Conservation (phyloP, 2,888 invertebrate genomes). For the Drosophila putrida region DNA sequence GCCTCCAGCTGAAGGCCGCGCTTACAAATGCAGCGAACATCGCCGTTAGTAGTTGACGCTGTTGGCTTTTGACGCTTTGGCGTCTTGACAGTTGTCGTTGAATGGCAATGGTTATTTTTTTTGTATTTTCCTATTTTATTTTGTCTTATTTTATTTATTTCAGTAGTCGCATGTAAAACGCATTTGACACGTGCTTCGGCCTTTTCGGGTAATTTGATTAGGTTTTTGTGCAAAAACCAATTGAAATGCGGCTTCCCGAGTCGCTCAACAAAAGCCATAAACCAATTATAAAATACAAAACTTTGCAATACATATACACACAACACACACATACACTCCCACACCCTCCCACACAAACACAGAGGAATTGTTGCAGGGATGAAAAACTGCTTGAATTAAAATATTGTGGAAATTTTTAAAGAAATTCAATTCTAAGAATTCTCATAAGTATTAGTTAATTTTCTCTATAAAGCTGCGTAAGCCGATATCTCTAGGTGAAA, state of each 20-base stretch:
- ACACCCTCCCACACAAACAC: neutral
- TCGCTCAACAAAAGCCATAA: slow-evolving; percentile 67
- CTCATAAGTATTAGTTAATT: too few relatives aligned
- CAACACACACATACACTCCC: slow-evolving; percentile 10
- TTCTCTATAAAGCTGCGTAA: too few relatives aligned
- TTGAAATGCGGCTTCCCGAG: slow-evolving; percentile 70
- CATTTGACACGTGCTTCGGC: slow-evolving; percentile 69
- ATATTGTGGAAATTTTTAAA: neutral
- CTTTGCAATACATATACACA: slow-evolving; percentile 26
- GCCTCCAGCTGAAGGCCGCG: slow-evolving; percentile 60
- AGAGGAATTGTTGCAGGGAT: slow-evolving; percentile 29
- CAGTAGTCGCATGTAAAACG: slow-evolving; percentile 42
- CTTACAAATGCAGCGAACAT: slow-evolving; percentile 73
- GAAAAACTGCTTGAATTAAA: slow-evolving; percentile 5
- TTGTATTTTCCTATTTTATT: neutral
- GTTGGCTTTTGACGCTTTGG: slow-evolving; percentile 34
- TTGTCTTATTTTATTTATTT: slow-evolving; percentile 13
- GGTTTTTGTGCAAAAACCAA: slow-evolving; percentile 50
- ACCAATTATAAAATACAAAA: slow-evolving; percentile 73
- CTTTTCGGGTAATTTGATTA: slow-evolving; percentile 66
- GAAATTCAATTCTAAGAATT: neutral
- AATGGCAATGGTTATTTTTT: slow-evolving; percentile 1
- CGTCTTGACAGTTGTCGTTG: slow-evolving; percentile 45
- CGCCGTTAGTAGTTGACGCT: slow-evolving; percentile 37
- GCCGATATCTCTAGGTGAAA: too few relatives aligned